phyloP scores from a whole-genome alignment of 2,797 vertebrate genomes.

The Petrocephalus schoutedeni region DNA sequence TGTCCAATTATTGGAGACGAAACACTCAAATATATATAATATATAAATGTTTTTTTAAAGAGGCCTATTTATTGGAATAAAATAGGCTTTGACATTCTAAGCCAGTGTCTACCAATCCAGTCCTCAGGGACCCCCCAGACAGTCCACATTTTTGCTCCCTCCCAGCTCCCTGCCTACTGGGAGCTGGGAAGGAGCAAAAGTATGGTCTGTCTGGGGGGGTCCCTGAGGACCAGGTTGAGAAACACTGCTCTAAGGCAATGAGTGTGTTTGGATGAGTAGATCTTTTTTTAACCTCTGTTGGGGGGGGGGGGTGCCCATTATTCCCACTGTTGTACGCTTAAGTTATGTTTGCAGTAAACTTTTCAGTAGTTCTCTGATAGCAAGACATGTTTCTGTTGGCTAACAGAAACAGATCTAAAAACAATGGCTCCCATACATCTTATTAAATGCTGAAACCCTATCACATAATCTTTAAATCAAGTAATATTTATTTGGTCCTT shows the following conservation, averaged over 20 bases:
- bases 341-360: not conserved
- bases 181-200: not conserved
- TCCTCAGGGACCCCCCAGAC: not conserved
- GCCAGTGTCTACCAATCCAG: not conserved
- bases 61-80: slow-evolving; percentile 17
- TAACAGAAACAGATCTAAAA: not conserved
- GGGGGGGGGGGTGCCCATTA: not conserved
- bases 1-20: slow-evolving; percentile 24
- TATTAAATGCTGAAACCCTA: not conserved
- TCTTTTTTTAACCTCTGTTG: not conserved
- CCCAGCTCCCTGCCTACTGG: not conserved
- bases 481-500: not conserved
- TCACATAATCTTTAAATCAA: not conserved
- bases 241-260: not conserved
- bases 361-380: not conserved
- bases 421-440: not conserved
- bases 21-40: not conserved
- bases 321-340: not conserved
- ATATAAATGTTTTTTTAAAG: slow-evolving; percentile 16
- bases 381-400: not conserved
- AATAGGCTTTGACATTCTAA: not conserved
- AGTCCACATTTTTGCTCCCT: not conserved
- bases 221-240: not conserved
- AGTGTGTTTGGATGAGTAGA: slow-evolving; percentile 8
- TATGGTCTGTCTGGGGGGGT: not conserved